These are phyloP conservation scores for Montipora foliosa DNA, from an alignment of 64 coral and sea anemone genomes.

Conservation along the genomic window DNA sequence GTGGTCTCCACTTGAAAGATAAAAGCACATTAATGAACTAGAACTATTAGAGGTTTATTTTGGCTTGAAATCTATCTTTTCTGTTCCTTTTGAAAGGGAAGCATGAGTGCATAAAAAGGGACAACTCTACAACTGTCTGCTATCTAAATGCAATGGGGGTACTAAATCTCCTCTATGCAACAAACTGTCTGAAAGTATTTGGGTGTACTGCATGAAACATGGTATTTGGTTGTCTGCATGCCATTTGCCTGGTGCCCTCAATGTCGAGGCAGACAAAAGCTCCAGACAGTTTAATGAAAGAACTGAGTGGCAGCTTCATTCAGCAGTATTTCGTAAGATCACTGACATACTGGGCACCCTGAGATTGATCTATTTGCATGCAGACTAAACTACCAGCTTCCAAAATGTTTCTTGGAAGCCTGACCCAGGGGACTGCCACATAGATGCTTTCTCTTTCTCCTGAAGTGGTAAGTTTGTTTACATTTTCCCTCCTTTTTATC, in stretches of 20 bases:
- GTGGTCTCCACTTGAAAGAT: constrained; percentile 22
- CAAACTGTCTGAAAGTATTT: constrained; percentile 27
- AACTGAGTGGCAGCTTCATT: constrained; percentile 41
- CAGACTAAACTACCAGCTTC: constrained; percentile 28
- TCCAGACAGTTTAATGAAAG: constrained; percentile 58
- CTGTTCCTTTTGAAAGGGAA: constrained; percentile 26
- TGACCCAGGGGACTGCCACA: too few species aligned
- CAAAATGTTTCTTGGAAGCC: background rate
- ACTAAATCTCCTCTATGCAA: constrained; percentile 52
- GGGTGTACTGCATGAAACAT: constrained; percentile 42
- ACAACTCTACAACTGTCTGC: constrained; percentile 68
- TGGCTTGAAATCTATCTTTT: constrained; percentile 28
- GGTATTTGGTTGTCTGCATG: constrained; percentile 55
- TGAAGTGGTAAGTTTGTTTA: constrained; percentile 48
- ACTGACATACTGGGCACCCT: constrained; percentile 28
- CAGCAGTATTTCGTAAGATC: constrained; percentile 21
- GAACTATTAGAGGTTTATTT: constrained; percentile 54
- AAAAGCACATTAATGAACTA: constrained; percentile 57
- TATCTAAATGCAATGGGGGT: constrained; percentile 69
- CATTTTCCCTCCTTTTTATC: constrained; percentile 52
- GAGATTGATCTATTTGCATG: constrained; percentile 55
- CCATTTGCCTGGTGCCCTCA: constrained; percentile 50
- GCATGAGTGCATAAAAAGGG: constrained; percentile 51
- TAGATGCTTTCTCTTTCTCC: constrained; percentile 36
- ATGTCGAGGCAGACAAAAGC: constrained; percentile 34